Base-by-base conservation (phyloP, 1,140 invertebrate genomes). In the Lycorma delicatula region DNA sequence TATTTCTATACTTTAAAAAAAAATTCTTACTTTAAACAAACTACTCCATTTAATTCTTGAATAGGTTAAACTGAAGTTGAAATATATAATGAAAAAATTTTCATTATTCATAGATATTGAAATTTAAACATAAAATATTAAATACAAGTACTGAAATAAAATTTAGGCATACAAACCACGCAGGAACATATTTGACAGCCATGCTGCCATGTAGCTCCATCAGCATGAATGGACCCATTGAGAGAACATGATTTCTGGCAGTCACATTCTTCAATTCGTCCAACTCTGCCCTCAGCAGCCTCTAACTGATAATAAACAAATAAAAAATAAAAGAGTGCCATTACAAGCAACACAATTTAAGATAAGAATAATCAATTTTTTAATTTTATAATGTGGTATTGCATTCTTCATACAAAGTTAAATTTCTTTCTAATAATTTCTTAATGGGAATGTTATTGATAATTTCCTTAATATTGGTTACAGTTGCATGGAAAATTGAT, bases 231-330 rank as follows among this genome's bases (percentile, higher is more conserved):
- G 12, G 85, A 84, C 27, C 84, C 87, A 71, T 93, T 92, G 49
- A 83, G 78, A 63, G 78, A 77, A 75, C 91, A 95, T 36, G 86
- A 89, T 72, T 89, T 89, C 72, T 86, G 83, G 75, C 91, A 93
- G 73, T 93, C 89, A 75, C 91, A 95, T 68, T 89, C 81, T 74
- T 93, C 88, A 64, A 93, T 77, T 65, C 79, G 79, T 66, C 78
- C 76, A 71, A 93, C 79, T 59, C 85, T 79, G 64, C 80, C 78
- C 72, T 92, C 88, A 61, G 86, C 81, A 68, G 78, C 79, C 68
- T 79, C 81, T 73, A 92, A 78, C 89, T 93, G 75, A 53, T 76
- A 70, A 71, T 67, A 63, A 68, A 62, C 52, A 57, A 23, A 48
- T 34, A 34, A 34, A 25, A 41, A n/a, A n/a, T n/a, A n/a, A n/a